Base-by-base conservation (phyloP, 2,888 invertebrate species). In the Alviniconcha strummeri region DNA sequence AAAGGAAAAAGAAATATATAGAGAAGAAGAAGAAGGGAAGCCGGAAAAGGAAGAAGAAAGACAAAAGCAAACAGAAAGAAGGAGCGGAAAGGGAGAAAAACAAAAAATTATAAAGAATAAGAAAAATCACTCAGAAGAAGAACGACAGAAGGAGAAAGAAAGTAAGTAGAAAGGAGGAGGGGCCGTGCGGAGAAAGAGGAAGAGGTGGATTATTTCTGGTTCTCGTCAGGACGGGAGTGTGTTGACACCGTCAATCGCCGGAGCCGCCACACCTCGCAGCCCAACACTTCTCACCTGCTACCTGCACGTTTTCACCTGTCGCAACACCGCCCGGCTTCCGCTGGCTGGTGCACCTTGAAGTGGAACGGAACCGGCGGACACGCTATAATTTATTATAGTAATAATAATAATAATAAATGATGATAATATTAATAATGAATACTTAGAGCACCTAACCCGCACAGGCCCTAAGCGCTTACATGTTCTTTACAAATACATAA, bases 11-110 rank as follows among this genome's bases (percentile, higher is more conserved):
- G 72, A 52, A 52, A 36, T 11, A 60, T 8, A 60, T 13, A 72
- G 0, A 52, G 4, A 52, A 83, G 80, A 80, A 36, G 74, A 80
- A 83, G 80, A 83, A 60, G 80, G 74, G 52, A 75, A 60, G 52
- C 17, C 75, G 60, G 57, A 80, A 15, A 9, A 52, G 15, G 72
- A 52, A 15, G 11, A 36, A 52, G 72, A 74, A 52, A 74, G 52
- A 69, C 15, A 69, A 17, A 69, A 13, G n/a, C 15, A 5, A 13
- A n/a, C 15, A 69, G 69, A 69, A 6, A 69, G 69, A 69, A 17
- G 7, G n/a, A n/a, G n/a, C 9, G 72, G 72, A 15, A 11, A 15
- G 52, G 52, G 17, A 54, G 55, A 15, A 17, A 52, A 54, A 75
- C 5, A 54, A 15, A 75, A 17, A 4, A 6, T 5, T 13, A 15